phyloP scores from a whole-genome alignment of 1,140 invertebrate genomes.

The Brachionus sp. region DNA sequence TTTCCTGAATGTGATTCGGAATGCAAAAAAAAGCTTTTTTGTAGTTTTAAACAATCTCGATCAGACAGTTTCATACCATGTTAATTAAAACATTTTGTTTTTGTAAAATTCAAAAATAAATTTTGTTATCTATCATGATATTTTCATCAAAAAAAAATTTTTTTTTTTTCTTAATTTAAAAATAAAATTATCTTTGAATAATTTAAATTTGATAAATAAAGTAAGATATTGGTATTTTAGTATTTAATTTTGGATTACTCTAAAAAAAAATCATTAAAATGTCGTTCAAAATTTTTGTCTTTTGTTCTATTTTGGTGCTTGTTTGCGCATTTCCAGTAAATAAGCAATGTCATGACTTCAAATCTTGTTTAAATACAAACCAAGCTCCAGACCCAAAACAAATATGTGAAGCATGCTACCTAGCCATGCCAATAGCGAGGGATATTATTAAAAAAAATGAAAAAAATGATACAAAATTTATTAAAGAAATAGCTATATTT shows the following conservation, averaged over 20 bases:
- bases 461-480: slow-evolving; percentile 11
- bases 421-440: slow-evolving; percentile 10
- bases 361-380: background rate
- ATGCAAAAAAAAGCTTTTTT: slow-evolving; percentile 16
- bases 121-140: background rate
- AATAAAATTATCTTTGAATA: background rate
- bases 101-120: background rate
- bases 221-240: background rate
- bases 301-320: background rate
- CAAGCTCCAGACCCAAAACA: background rate
- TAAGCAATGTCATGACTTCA: background rate
- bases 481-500: slow-evolving; percentile 14
- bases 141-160: background rate
- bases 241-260: background rate
- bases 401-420: slow-evolving; percentile 25
- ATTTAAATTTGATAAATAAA: background rate
- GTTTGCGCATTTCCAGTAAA: background rate
- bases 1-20: slow-evolving; percentile 28
- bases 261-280: background rate
- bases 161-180: background rate
- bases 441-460: slow-evolving; percentile 35
- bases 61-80: slow-evolving; percentile 37
- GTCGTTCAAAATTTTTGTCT: background rate
- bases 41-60: slow-evolving; percentile 34
- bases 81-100: background rate